A percentile compares a stretch with the other conserved stretches of the same genome.
phyloP scores from a whole-genome alignment of 1,140 invertebrate genomes.

The Aphis craccivora region DNA sequence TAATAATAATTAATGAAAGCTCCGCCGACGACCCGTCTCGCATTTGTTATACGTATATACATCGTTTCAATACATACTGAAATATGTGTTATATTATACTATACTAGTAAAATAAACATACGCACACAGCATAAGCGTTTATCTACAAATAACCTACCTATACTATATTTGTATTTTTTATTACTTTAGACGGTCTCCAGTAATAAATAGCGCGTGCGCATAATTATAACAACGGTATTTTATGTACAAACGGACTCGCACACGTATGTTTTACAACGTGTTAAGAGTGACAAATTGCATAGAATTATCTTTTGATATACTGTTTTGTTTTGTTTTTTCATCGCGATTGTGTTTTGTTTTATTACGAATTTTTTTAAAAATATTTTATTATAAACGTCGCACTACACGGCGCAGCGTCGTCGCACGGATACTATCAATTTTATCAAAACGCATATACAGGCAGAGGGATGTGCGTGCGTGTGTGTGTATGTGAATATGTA shows the following conservation, averaged over 20 bases:
- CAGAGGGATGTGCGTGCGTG: background rate
- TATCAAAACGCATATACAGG: background rate
- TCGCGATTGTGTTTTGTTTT: background rate
- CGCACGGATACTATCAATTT: background rate
- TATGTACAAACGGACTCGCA: background rate
- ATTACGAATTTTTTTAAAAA: background rate
- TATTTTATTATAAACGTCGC: background rate
- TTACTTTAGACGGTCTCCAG: background rate
- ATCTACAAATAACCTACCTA: background rate
- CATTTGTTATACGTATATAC: background rate
- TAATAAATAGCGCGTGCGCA: background rate
- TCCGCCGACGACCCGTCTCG: background rate
- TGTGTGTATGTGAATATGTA: background rate
- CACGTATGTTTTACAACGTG: background rate
- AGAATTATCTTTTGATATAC: background rate
- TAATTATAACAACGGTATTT: background rate
- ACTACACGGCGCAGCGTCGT: background rate
- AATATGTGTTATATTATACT: background rate
- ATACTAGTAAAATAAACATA: background rate
- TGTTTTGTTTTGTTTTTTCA: background rate
- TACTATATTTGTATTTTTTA: background rate
- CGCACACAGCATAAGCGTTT: background rate
- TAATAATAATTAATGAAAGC: slow-evolving; percentile 31
- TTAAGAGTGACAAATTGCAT: background rate
- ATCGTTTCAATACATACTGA: background rate